Evolutionary conservation across 2,888 invertebrate genomes (phyloP).

Genomic region (Callimorpha dominula): DNA sequence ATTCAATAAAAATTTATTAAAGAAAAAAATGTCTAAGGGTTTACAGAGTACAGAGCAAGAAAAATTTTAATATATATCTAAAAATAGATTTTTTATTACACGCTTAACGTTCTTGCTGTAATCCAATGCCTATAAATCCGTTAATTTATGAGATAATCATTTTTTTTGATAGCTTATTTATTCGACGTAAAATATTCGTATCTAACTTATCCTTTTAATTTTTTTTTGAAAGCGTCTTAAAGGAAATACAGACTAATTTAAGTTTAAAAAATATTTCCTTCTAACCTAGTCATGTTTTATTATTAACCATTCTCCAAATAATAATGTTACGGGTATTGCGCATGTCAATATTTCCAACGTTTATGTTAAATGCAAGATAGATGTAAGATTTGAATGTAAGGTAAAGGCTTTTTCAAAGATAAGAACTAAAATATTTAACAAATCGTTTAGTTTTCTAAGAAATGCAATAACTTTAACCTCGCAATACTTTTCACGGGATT

Average conservation of each 20-base stretch:
- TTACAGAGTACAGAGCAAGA: background rate
- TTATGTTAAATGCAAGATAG: too few species aligned
- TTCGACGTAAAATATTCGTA: background rate
- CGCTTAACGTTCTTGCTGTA: background rate
- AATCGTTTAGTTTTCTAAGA: background rate
- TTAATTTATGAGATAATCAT: background rate
- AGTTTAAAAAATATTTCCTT: too few species aligned
- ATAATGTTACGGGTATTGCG: too few species aligned
- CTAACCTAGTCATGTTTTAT: too few species aligned
- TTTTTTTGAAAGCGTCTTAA: too few species aligned
- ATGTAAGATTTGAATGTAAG: background rate
- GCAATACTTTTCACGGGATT: background rate
- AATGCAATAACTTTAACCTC: constrained; percentile 2
- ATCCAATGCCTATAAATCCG: background rate
- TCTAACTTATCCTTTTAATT: too few species aligned
- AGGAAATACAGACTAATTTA: too few species aligned
- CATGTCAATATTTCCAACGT: too few species aligned
- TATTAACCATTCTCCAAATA: too few species aligned
- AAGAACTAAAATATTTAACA: background rate
- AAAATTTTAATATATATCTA: background rate
- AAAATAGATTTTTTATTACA: background rate
- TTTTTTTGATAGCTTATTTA: background rate
- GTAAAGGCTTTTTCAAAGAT: background rate
- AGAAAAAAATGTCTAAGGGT: background rate
- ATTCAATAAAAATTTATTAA: background rate